These are phyloP conservation scores for Caenorhabditis brenneri DNA, from an alignment of 1,140 invertebrate species.

Conservation along the genomic window DNA sequence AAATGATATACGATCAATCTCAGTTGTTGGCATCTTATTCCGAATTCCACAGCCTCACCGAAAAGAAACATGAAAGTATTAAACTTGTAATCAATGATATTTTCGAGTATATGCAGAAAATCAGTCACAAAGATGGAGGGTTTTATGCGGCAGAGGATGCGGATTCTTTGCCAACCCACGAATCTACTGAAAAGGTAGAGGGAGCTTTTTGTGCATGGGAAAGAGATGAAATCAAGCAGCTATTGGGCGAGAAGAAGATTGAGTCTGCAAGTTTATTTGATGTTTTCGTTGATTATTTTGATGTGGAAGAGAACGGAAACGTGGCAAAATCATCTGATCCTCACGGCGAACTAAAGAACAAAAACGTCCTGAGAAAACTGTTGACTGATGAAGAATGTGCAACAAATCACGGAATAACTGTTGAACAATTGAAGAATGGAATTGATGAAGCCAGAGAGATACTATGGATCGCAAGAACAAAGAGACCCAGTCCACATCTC, in stretches of 20 bases:
- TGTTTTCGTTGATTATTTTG: slow-evolving; percentile 82
- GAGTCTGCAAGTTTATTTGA: slow-evolving; percentile 72
- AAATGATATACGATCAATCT: slow-evolving; percentile 96
- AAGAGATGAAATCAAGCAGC: slow-evolving; percentile 78
- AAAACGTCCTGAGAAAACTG: slow-evolving; percentile 85
- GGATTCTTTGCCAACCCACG: slow-evolving; percentile 81
- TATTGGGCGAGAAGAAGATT: not conserved
- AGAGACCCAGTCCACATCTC: slow-evolving; percentile 84
- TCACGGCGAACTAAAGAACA: slow-evolving; percentile 82
- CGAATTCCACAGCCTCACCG: slow-evolving; percentile 81
- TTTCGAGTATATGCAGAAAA: slow-evolving; percentile 79
- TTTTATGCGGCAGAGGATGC: slow-evolving; percentile 95
- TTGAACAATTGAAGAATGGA: slow-evolving; percentile 76
- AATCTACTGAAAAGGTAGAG: slow-evolving; percentile 80
- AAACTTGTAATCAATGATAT: slow-evolving; percentile 80
- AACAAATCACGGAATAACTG: slow-evolving; percentile 77
- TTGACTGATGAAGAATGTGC: slow-evolving; percentile 79
- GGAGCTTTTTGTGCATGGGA: slow-evolving; percentile 95
- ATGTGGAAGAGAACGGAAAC: slow-evolving; percentile 81
- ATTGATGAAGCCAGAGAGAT: slow-evolving; percentile 77
- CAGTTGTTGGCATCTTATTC: slow-evolving; percentile 83
- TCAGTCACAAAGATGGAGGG: slow-evolving; percentile 76
- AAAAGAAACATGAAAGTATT: slow-evolving; percentile 2
- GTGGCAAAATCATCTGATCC: slow-evolving; percentile 80
- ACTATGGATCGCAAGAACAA: slow-evolving; percentile 78